phyloP scores from a whole-genome alignment of 2,113 vertebrate species.

The Gopherus flavomarginatus region DNA sequence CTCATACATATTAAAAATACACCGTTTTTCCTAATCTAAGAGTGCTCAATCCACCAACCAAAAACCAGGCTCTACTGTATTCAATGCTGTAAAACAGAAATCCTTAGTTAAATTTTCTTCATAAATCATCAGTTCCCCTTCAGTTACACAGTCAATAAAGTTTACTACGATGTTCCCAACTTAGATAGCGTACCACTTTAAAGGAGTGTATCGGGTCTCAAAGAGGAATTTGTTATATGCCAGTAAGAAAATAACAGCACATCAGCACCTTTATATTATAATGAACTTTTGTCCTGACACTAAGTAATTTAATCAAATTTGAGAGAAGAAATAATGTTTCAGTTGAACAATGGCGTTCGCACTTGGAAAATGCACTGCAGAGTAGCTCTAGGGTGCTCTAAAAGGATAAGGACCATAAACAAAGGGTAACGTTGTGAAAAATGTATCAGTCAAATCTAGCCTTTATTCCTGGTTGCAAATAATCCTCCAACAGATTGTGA shows the following conservation, averaged over 20 bases:
- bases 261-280: constrained; percentile 46
- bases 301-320: constrained; percentile 67
- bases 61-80: not conserved
- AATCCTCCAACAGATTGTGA: constrained; percentile 40
- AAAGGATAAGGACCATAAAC: constrained; percentile 59
- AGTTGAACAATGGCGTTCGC: constrained; percentile 51
- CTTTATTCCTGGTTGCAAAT: not conserved
- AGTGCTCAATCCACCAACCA: not conserved
- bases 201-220: rapidly evolving
- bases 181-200: not conserved
- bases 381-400: constrained; percentile 62
- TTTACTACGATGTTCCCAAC: not conserved
- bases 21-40: constrained; percentile 48
- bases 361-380: constrained; percentile 61
- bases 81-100: not conserved
- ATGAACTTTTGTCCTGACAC: constrained; percentile 52
- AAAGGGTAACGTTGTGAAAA: constrained; percentile 60
- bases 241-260: constrained; percentile 49
- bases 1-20: constrained; percentile 22
- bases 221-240: constrained; percentile 41
- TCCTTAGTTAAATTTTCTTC: not conserved
- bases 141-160: not conserved
- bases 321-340: constrained; percentile 63
- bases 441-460: constrained; percentile 54
- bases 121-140: constrained; percentile 36